Evolutionary conservation across 2,113 vertebrate species (phyloP).

Genomic region (Pyxicephalus adspersus): DNA sequence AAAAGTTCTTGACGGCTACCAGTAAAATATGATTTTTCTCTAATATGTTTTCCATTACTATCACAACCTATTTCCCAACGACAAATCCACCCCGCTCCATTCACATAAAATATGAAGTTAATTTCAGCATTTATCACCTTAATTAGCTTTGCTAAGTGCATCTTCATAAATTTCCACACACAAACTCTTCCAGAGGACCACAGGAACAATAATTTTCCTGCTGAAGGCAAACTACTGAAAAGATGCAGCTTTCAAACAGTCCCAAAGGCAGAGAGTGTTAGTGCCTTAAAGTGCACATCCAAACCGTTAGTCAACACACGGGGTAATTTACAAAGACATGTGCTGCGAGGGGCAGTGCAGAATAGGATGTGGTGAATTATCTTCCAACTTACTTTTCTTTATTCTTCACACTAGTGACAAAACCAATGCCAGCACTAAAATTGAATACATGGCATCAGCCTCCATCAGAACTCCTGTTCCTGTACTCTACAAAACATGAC

Average conservation of each 20-base stretch:
- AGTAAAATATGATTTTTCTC: conserved; percentile 1
- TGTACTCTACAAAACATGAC: too few species aligned
- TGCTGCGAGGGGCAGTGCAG: too few species aligned
- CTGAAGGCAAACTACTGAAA: conserved; percentile 23
- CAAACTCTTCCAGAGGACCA: conserved; percentile 13
- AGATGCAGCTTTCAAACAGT: conserved; percentile 7
- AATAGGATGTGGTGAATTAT: not conserved
- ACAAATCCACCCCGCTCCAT: conserved; percentile 2
- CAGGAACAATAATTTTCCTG: conserved; percentile 14
- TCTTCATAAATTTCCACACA: conserved; percentile 11
- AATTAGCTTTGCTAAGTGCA: conserved; percentile 38
- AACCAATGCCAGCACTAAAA: too few species aligned
- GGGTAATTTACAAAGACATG: not conserved
- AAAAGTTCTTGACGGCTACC: conserved; percentile 19
- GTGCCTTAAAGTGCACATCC: not conserved
- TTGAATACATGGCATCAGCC: too few species aligned
- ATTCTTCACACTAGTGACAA: too few species aligned
- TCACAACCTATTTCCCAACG: conserved; percentile 4
- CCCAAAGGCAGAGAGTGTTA: conserved; percentile 31
- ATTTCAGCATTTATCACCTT: conserved; percentile 46
- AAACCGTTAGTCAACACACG: conserved; percentile 47
- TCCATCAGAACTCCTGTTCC: too few species aligned
- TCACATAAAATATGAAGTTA: conserved; percentile 39
- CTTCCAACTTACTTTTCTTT: too few species aligned
- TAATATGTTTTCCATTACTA: conserved; percentile 20